Percentiles rank a stretch among this genome's conserved stretches.
These are phyloP conservation scores for Trichomycterus rosablanca DNA, from an alignment of 2,113 vertebrate species.

Conservation along the genomic window DNA sequence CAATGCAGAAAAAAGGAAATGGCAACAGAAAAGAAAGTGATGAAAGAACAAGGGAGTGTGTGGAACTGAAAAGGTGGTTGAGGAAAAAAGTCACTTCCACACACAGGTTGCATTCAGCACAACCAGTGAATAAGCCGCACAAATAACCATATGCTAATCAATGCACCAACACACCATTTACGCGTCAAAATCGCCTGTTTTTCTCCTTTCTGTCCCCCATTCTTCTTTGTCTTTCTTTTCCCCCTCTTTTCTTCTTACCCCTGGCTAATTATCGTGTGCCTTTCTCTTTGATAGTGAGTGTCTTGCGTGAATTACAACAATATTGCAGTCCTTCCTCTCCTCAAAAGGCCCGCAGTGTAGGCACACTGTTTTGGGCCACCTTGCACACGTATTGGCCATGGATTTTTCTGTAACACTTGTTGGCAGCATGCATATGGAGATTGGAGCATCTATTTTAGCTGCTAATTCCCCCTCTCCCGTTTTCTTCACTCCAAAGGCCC, in stretches of 20 bases:
- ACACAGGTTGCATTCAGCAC: slow-evolving; percentile 59
- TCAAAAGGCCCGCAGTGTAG: slow-evolving; percentile 29
- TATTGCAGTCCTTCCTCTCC: slow-evolving; percentile 59
- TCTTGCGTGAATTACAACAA: slow-evolving; percentile 67
- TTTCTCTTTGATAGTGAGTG: slow-evolving; percentile 61
- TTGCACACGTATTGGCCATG: slow-evolving; percentile 49
- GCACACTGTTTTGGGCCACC: slow-evolving; percentile 38
- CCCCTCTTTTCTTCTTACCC: slow-evolving; percentile 43
- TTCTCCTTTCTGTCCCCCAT: slow-evolving; percentile 36
- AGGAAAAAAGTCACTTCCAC: slow-evolving; percentile 40
- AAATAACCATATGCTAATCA: slow-evolving; percentile 70
- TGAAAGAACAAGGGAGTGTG: slow-evolving; percentile 47
- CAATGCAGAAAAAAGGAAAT: slow-evolving; percentile 54
- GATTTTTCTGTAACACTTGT: slow-evolving; percentile 39
- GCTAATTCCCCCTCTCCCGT: slow-evolving; percentile 42
- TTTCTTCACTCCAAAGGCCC: slow-evolving; percentile 47
- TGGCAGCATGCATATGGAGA: slow-evolving; percentile 41
- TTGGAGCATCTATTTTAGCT: slow-evolving; percentile 45
- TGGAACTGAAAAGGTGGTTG: slow-evolving; percentile 57
- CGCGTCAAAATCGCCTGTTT: slow-evolving; percentile 61
- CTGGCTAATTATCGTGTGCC: slow-evolving; percentile 65
- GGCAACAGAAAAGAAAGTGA: slow-evolving; percentile 48
- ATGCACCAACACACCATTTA: slow-evolving; percentile 56
- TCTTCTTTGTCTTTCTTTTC: slow-evolving; percentile 37
- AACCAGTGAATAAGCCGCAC: slow-evolving; percentile 56